Base-by-base conservation (phyloP, 2,797 vertebrate species). In the Melopsittacus undulatus region DNA sequence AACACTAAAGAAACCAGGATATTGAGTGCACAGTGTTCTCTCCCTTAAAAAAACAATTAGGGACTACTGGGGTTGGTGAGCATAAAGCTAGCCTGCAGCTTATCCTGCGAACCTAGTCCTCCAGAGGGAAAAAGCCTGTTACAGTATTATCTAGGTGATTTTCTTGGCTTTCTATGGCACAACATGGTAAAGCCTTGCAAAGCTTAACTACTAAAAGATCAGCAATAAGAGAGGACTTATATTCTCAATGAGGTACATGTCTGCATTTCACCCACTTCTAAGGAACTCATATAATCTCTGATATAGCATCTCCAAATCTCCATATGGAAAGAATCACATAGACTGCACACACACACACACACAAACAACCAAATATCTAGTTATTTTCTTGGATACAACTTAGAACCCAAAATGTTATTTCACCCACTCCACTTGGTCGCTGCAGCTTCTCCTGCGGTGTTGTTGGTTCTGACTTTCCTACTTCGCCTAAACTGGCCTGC, bases 341-440 rank as follows among this genome's bases (percentile, higher is more conserved):
- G 52, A 23, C 9, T 26, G 15, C 0, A 1, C 26, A 43, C 43
- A 43, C 43, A 43, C 43, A 43, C 17, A 18, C 42, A 43, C 42
- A 56, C 40, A 54, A 21, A 49, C 56, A 57, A 34, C n/a, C n/a
- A 59, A 36, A 36, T 59, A 36, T 36, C 22, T 59, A 24, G 14
- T 17, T 0, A 4, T 30, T 85, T 80, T 49, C n/a, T 52, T 62
- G 48, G 38, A 36, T 16, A 4, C 8, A 27, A 11, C 13, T 57
- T 61, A 34, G 9, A 63, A 45, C 2, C 6, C 42, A 64, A 77
- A 42, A 2, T 30, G 34, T 52, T 29, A 9, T 24, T 48, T 57
- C 12, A 0, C 30, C 72, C 27, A 0, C 10, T 52, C 21, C 6
- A 5, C 43, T 73, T 30, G 9, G 26, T 2, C 2, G 20, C 67